Evolutionary conservation across 2,888 invertebrate genomes (phyloP), one percentile per base, ranked within the genome.

Genomic region (Pseudococcus jackbeardsleyi): DNA sequence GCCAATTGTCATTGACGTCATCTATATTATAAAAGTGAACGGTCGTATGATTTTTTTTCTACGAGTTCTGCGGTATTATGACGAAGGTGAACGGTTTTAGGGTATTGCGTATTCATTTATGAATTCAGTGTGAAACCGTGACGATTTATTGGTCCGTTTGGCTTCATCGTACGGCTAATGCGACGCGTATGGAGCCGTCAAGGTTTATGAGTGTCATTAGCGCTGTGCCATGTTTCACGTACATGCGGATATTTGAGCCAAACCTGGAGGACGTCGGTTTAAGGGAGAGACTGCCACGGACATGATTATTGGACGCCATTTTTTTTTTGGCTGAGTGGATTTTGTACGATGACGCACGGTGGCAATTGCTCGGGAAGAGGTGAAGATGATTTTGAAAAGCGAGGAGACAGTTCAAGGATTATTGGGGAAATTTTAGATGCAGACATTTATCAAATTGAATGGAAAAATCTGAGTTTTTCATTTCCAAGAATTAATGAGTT

Each of bases 1-100:
- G 46, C 46, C 79, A 46, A 82, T 82, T 46, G 46, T 82, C 79
- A 82, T 46, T 82, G 46, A 82, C 79, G 79, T 82, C 79, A 82
- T 82, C 19, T 19, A 46, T 46, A 46, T 46, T 46, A 82, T 46
- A 82, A 82, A 82, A 82, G 72, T 72, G 72, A 72, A 72, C 72
- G 79, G 79, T 46, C n/a, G 9, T 39, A 77, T 77, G 77, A 46
- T 33, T 15, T 72, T 33, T 72, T 39, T 72, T 33, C 39, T 39
- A 5, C 7, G 15, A 64, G 64, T 9, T 64, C 8, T 22, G 22
- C 64, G 64, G 64, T 64, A 64, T 39, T 33, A 72, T 15, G 33
- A 72, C 33, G 72, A 72, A 72, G 72, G 72, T 72, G 72, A 72
- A 72, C 33, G 72, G 72, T 72, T 72, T 72, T 72, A 72, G 72